Percentiles rank a stretch among this genome's conserved stretches.
phyloP scores from a whole-genome alignment of 2,113 vertebrate genomes.

The Colossoma macropomum region DNA sequence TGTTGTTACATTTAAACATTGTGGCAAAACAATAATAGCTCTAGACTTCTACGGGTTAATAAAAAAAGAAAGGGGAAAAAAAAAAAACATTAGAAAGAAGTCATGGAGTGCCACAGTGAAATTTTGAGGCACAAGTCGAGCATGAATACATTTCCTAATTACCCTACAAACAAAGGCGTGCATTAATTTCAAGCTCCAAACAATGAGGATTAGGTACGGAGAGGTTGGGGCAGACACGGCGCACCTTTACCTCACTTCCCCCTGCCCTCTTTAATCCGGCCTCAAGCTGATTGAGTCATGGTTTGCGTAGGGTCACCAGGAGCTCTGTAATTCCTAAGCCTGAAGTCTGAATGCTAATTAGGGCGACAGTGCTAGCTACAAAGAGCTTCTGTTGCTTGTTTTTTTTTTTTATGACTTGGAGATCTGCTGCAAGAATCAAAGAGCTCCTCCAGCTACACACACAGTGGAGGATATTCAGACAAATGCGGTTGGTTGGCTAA shows the following conservation, averaged over 20 bases:
- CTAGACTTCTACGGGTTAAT: not conserved
- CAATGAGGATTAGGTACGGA: constrained; percentile 23
- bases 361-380: constrained; percentile 11
- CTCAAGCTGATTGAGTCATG: constrained; percentile 44
- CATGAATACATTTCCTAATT: constrained; percentile 2
- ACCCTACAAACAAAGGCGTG: not conserved
- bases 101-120: not conserved
- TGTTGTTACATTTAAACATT: not conserved
- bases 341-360: constrained; percentile 50
- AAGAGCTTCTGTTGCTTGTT: not conserved
- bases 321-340: constrained; percentile 53
- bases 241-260: constrained; percentile 17
- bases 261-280: constrained; percentile 41
- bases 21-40: not conserved
- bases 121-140: not conserved
- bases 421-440: not conserved
- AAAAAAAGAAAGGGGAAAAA: not conserved
- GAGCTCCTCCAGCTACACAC: not conserved
- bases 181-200: constrained; percentile 7
- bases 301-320: constrained; percentile 26
- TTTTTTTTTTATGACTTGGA: not conserved
- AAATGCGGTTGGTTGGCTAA: not conserved
- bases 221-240: not conserved
- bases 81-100: not conserved
- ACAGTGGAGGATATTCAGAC: not conserved